Conservation (phyloP, 2,888 invertebrate genomes). For the Drosophila merina region DNA sequence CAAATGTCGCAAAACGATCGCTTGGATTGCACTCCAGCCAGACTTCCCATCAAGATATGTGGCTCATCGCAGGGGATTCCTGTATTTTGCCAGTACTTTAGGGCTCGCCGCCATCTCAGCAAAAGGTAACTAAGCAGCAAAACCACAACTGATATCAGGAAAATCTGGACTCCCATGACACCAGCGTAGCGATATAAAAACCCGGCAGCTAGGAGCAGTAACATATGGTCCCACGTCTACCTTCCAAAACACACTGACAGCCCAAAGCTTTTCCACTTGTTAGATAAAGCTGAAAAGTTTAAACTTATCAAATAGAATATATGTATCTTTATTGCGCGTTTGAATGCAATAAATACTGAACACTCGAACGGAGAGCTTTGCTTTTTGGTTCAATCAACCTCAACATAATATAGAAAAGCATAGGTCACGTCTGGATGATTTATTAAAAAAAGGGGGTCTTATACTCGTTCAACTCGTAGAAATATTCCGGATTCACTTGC, state of each 20-base stretch:
- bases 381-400: neutral
- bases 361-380: neutral
- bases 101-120: slow-evolving; percentile 37
- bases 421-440: neutral
- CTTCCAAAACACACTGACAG: slow-evolving; percentile 1
- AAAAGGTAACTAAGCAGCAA: slow-evolving; percentile 52
- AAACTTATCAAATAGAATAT: neutral
- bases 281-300: neutral
- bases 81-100: slow-evolving; percentile 51
- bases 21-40: slow-evolving; percentile 47
- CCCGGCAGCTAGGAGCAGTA: neutral
- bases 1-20: slow-evolving; percentile 50
- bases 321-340: slow-evolving; percentile 3
- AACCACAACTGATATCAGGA: slow-evolving; percentile 35
- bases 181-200: slow-evolving; percentile 12
- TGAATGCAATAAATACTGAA: neutral
- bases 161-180: slow-evolving; percentile 10
- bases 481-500: slow-evolving; percentile 61
- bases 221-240: slow-evolving; percentile 1
- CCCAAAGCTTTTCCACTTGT: slow-evolving; percentile 4
- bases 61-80: slow-evolving; percentile 67
- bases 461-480: slow-evolving; percentile 50
- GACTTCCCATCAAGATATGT: slow-evolving; percentile 58
- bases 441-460: neutral
- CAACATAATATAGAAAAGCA: neutral